These are phyloP conservation scores for Astur gentilis DNA, from an alignment of 2,113 vertebrate genomes.

Conservation along the genomic window DNA sequence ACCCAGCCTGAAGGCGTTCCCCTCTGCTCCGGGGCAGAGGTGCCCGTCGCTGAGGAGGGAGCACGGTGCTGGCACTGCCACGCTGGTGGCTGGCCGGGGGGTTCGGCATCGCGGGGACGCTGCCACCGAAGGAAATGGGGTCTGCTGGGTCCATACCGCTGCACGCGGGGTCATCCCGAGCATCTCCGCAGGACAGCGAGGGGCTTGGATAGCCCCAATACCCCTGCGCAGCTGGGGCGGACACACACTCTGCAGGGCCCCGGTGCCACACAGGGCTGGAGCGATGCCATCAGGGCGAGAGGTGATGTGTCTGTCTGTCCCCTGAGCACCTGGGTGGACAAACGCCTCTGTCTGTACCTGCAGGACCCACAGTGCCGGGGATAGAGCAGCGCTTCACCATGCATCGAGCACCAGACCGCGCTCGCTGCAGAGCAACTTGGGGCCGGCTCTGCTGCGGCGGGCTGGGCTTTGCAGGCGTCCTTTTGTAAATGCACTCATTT, in stretches of 20 bases:
- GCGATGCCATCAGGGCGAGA: accelerated
- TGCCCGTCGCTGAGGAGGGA: accelerated
- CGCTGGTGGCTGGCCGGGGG: accelerated
- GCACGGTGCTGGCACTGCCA: accelerated
- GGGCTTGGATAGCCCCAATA: neutral
- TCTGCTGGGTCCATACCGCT: accelerated
- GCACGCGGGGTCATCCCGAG: accelerated
- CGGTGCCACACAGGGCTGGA: neutral
- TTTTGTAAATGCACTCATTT: neutral
- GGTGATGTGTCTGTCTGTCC: neutral
- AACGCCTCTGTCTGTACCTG: accelerated
- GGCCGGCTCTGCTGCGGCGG: neutral
- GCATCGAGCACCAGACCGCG: neutral
- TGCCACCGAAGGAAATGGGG: neutral
- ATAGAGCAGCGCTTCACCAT: neutral
- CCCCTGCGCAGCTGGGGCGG: neutral
- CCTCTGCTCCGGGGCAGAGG: neutral
- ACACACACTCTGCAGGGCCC: neutral
- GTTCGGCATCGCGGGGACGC: neutral
- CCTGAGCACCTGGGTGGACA: neutral
- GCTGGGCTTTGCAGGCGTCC: neutral
- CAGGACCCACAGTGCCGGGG: neutral
- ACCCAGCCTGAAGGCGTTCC: accelerated
- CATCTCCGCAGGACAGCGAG: neutral
- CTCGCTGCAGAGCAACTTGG: neutral